Evolutionary conservation across 2,888 invertebrate species (phyloP).

Genomic region (Drosophila monieri): DNA sequence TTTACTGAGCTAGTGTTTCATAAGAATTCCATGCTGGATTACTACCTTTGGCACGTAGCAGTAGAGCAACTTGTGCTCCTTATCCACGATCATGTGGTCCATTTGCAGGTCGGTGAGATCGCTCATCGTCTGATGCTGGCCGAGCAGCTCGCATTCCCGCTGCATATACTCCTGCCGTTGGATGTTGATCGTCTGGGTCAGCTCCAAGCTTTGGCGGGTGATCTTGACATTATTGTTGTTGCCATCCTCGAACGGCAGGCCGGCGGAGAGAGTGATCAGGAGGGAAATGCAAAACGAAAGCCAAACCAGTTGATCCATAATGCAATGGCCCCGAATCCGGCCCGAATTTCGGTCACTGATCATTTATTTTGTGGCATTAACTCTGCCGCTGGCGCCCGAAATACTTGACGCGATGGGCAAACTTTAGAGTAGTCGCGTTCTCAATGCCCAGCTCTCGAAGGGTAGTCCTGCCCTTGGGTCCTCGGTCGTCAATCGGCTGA

Average conservation of each 20-base stretch:
- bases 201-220: conserved; percentile 85
- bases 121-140: conserved; percentile 83
- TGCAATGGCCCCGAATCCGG: conserved; percentile 27
- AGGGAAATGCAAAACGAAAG: conserved; percentile 44
- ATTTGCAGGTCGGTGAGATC: conserved; percentile 86
- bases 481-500: conserved; percentile 83
- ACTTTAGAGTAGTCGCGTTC: conserved; percentile 89
- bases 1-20: conserved; percentile 20
- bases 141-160: conserved; percentile 86
- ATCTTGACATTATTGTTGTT: conserved; percentile 83
- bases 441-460: conserved; percentile 88
- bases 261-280: conserved; percentile 43
- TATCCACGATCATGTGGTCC: conserved; percentile 93
- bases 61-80: conserved; percentile 92
- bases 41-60: conserved; percentile 97
- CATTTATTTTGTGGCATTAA: conserved; percentile 28
- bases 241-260: conserved; percentile 78
- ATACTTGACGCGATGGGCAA: conserved; percentile 86
- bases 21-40: neutral
- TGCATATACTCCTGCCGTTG: conserved; percentile 87
- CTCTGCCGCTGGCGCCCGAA: conserved; percentile 78
- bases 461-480: conserved; percentile 86
- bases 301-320: conserved; percentile 52
- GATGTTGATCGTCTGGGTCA: conserved; percentile 87
- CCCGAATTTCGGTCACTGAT: conserved; percentile 24